phyloP scores from a whole-genome alignment of 2,888 invertebrate genomes.

The Campaea margaritaria region DNA sequence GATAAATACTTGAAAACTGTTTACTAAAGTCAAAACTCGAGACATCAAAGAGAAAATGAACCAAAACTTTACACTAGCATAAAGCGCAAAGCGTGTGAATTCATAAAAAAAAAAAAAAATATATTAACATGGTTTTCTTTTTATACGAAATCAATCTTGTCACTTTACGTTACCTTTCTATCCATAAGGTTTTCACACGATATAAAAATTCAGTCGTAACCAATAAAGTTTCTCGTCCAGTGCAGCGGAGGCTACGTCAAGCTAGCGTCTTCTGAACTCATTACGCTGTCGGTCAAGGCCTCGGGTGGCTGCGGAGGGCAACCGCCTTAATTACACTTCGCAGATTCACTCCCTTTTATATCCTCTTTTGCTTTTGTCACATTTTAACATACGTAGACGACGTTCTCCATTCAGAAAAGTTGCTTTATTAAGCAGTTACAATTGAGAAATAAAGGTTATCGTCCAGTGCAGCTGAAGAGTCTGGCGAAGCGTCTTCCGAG shows the following conservation, averaged over 20 bases:
- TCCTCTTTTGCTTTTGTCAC: background rate
- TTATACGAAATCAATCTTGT: background rate
- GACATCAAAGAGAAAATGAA: too few relatives aligned
- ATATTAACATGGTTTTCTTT: background rate
- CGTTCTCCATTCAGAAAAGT: background rate
- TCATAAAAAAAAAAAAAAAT: background rate
- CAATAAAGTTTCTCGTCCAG: background rate
- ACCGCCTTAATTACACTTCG: slow-evolving; percentile 82
- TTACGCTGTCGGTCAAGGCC: slow-evolving; percentile 58
- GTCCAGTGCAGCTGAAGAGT: slow-evolving; percentile 7
- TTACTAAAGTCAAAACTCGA: too few relatives aligned
- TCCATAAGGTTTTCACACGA: background rate
- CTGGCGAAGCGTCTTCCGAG: slow-evolving; percentile 19
- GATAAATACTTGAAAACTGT: background rate
- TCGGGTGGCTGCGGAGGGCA: slow-evolving; percentile 81
- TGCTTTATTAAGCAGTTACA: background rate
- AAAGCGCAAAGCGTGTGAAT: too few relatives aligned
- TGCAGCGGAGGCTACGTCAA: slow-evolving; percentile 6
- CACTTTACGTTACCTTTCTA: background rate
- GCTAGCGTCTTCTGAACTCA: slow-evolving; percentile 28
- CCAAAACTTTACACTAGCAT: too few relatives aligned
- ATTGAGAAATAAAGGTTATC: background rate
- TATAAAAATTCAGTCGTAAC: background rate
- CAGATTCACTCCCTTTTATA: slow-evolving; percentile 36
- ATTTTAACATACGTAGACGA: background rate